Evolutionary conservation across 2,113 vertebrate genomes (phyloP).

Genomic region (Meriones unguiculatus): DNA sequence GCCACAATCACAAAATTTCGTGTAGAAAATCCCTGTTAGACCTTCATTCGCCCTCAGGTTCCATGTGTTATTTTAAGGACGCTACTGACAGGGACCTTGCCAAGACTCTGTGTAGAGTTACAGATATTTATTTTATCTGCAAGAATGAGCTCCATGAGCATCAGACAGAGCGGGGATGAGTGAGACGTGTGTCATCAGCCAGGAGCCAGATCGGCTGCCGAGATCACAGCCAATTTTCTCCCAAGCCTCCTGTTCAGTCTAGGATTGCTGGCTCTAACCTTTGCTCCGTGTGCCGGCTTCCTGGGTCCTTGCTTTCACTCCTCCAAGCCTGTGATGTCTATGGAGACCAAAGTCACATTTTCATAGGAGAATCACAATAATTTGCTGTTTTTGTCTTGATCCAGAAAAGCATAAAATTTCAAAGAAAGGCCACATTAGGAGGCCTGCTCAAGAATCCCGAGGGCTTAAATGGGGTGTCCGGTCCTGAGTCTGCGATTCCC

Average conservation of each 20-base stretch:
- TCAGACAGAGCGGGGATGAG: neutral
- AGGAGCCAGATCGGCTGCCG: neutral
- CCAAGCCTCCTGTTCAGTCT: neutral
- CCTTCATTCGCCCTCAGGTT: neutral
- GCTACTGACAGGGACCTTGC: neutral
- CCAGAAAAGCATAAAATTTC: conserved; percentile 7
- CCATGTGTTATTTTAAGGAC: neutral
- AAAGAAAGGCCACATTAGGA: conserved; percentile 10
- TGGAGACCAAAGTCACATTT: neutral
- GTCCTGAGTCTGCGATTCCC: neutral
- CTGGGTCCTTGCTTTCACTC: neutral
- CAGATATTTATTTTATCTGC: conserved; percentile 7
- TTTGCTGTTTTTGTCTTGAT: neutral
- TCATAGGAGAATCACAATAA: conserved; percentile 13
- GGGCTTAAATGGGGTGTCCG: neutral
- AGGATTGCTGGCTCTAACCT: neutral
- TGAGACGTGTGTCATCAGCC: neutral
- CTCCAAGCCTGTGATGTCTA: neutral
- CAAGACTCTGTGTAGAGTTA: neutral
- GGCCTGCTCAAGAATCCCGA: conserved; percentile 1
- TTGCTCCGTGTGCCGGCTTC: neutral
- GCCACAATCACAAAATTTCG: neutral
- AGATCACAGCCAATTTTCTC: neutral
- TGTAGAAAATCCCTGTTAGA: neutral
- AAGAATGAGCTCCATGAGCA: neutral